These are phyloP conservation scores for Crotophaga sulcirostris DNA, from an alignment of 2,113 vertebrate genomes.

Conservation along the genomic window DNA sequence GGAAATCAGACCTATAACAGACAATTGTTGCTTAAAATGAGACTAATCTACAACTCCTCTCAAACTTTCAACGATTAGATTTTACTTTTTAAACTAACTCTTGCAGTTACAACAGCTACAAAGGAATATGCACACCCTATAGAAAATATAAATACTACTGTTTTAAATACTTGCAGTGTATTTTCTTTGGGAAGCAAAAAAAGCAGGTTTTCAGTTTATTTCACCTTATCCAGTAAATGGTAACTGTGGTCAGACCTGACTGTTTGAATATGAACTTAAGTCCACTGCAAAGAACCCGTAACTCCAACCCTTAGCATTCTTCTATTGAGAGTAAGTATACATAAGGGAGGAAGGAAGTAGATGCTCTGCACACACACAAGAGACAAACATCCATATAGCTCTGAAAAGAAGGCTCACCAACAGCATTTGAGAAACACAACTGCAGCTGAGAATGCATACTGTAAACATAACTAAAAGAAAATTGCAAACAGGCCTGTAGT, in stretches of 20 bases:
- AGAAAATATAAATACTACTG: background rate
- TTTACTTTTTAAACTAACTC: background rate
- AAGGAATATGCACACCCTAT: accelerated
- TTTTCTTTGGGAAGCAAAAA: background rate
- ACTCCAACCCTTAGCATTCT: background rate
- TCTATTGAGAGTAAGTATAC: background rate
- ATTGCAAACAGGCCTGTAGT: background rate
- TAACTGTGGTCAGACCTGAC: background rate
- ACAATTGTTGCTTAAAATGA: background rate
- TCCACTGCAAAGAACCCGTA: background rate
- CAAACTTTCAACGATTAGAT: background rate
- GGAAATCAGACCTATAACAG: background rate
- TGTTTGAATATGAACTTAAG: background rate
- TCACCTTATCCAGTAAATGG: background rate
- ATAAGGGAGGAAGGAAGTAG: background rate
- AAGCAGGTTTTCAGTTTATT: background rate
- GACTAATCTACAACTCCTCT: background rate
- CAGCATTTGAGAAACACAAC: background rate
- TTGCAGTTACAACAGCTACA: background rate
- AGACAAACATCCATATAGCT: background rate
- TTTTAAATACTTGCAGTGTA: background rate
- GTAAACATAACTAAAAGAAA: background rate
- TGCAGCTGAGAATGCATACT: accelerated
- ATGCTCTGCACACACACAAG: background rate
- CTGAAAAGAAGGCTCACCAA: background rate